Evolutionary conservation across 2,113 vertebrate genomes (phyloP).

Genomic region (Apeltes quadracus): DNA sequence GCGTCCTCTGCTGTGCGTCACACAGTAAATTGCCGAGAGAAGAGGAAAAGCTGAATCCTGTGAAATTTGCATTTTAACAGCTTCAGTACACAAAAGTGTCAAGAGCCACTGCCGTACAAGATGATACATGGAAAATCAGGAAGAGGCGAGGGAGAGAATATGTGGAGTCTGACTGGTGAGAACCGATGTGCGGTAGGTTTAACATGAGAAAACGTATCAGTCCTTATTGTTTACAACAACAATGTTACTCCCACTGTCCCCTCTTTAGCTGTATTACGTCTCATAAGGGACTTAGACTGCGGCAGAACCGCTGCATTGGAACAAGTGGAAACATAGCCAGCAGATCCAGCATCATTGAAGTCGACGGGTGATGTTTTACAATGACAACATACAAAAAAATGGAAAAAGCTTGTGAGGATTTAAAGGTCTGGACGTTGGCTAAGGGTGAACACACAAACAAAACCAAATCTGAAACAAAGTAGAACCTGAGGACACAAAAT

Average conservation of each 20-base stretch:
- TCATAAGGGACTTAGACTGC: background rate
- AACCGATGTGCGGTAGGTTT: slow-evolving; percentile 25
- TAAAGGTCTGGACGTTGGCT: background rate
- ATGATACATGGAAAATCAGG: slow-evolving; percentile 52
- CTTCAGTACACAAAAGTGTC: slow-evolving; percentile 74
- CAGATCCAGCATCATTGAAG: background rate
- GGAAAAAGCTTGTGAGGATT: background rate
- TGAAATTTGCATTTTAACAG: slow-evolving; percentile 78
- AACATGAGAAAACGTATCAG: slow-evolving; percentile 22
- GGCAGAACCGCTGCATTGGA: background rate
- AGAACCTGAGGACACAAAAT: background rate
- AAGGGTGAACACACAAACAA: background rate
- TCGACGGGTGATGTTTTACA: background rate
- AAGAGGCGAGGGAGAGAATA: slow-evolving; percentile 42
- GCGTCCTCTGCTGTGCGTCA: slow-evolving; percentile 60
- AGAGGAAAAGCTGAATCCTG: slow-evolving; percentile 70
- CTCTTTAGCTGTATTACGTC: slow-evolving; percentile 5
- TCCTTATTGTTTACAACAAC: slow-evolving; percentile 27
- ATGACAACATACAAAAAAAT: background rate
- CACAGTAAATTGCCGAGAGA: slow-evolving; percentile 68
- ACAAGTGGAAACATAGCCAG: background rate
- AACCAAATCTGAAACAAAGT: background rate
- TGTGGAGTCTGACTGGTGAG: slow-evolving; percentile 26
- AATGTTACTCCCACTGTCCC: slow-evolving; percentile 21
- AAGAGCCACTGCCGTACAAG: slow-evolving; percentile 52